These are phyloP conservation scores for Chrysina gloriosa DNA, from an alignment of 2,888 invertebrate species.

Conservation along the genomic window DNA sequence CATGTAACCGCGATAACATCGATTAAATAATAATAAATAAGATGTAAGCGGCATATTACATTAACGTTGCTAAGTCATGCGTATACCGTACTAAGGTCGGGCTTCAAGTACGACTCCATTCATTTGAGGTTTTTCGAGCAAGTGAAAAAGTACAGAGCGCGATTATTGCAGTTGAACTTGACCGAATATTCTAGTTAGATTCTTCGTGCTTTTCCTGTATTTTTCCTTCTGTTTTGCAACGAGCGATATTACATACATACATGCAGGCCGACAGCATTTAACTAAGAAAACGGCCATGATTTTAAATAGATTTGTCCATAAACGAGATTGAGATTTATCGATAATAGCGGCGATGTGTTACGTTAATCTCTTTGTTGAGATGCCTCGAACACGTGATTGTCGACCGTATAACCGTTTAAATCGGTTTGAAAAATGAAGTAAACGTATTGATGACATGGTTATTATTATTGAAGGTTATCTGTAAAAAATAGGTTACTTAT, in stretches of 20 bases:
- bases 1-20: slow-evolving; percentile 7
- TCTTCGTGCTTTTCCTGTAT: slow-evolving; percentile 27
- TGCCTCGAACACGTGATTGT: not conserved
- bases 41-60: not conserved
- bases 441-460: slow-evolving; percentile 20
- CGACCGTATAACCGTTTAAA: not conserved
- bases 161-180: slow-evolving; percentile 29
- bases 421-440: not conserved
- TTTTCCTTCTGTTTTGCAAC: not conserved
- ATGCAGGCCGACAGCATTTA: too few relatives aligned
- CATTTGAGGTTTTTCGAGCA: slow-evolving; percentile 16
- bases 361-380: slow-evolving; percentile 6
- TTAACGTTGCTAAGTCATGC: slow-evolving; percentile 18
- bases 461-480: slow-evolving; percentile 21
- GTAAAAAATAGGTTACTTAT: slow-evolving; percentile 29
- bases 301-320: slow-evolving; percentile 20
- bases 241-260: not conserved
- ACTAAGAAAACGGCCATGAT: slow-evolving; percentile 18
- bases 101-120: slow-evolving; percentile 32
- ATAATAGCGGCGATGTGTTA: slow-evolving; percentile 12
- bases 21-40: slow-evolving; percentile 19
- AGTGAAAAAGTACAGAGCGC: slow-evolving; percentile 7
- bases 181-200: slow-evolving; percentile 32
- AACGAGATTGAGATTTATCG: slow-evolving; percentile 8
- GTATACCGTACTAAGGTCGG: slow-evolving; percentile 16